Evolutionary conservation across 1,140 invertebrate genomes (phyloP), one percentile per base, ranked within the genome.

Genomic region (Cepaea nemoralis): DNA sequence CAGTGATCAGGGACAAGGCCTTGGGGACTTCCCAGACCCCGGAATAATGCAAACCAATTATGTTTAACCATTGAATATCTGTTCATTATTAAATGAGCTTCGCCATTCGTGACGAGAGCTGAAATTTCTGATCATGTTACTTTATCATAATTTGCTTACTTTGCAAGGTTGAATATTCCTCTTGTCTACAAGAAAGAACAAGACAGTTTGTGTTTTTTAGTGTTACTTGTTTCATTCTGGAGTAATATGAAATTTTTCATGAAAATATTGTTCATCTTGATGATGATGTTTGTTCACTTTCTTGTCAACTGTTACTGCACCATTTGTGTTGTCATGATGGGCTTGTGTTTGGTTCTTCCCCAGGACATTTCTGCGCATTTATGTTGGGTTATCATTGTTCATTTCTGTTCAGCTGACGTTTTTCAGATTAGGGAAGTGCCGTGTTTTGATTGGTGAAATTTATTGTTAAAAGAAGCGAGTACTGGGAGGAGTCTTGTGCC

Each of bases 251-350:
- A n/a, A n/a, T n/a, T 63, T 31, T 63, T 63, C 2, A 63, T 55
- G 50, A 31, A 63, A 63, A 27, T 63, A 27, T 31, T 63, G 10
- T 63, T 63, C 16, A 63, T 31, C 59, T 27, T 63, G 0, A 63
- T 31, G 27, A 63, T 6, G 16, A 63, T 63, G 59, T 63, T 63
- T 63, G 5, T 63, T 31, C 27, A 63, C 59, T 2, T 31, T 63
- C n/a, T 63, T 31, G 27, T 63, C 59, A 63, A 63, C 16, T 63
- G 59, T 63, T 63, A 63, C 59, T 63, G 59, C 59, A 63, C 59
- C 59, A 31, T 63, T 63, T 27, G 27, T 63, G 33, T 63, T 31
- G 27, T 27, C 59, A 63, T 31, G 6, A 63, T 3, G 27, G 33
- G 59, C 33, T 63, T 5, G 33, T 19, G n/a, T 63, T 63, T 63